Evolutionary conservation across 2,113 vertebrate species (phyloP).

Genomic region (Oxyruncus cristatus): DNA sequence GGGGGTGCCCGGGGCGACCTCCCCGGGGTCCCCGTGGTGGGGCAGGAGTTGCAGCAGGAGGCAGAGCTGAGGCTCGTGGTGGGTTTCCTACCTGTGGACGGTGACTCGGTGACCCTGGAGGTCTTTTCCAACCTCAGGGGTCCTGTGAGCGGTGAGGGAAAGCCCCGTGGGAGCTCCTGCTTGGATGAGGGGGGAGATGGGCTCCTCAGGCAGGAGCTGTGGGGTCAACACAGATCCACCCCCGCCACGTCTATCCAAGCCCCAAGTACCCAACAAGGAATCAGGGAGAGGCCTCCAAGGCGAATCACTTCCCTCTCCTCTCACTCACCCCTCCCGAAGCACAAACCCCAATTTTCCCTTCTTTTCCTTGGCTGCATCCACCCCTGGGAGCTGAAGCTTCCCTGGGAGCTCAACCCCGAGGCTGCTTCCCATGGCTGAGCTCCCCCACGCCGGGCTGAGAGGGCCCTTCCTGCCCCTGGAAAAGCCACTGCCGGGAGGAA

Average conservation of each 20-base stretch:
- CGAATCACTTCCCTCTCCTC: too few species aligned
- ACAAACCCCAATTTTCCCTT: background rate
- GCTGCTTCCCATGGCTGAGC: background rate
- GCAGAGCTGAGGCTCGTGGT: too few species aligned
- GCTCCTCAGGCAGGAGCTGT: background rate
- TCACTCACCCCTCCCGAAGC: background rate
- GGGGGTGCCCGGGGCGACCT: too few species aligned
- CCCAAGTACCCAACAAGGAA: background rate
- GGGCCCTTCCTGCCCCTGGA: background rate
- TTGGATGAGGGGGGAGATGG: too few species aligned
- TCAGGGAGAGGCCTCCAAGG: background rate
- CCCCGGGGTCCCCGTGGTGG: too few species aligned
- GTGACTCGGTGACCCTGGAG: background rate
- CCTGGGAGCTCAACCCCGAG: background rate
- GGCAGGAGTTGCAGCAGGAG: too few species aligned
- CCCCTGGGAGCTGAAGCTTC: background rate
- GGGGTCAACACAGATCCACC: background rate
- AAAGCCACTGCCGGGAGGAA: background rate
- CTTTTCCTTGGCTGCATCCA: background rate
- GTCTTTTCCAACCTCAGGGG: background rate
- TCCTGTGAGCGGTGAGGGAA: background rate
- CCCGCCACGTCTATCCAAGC: background rate
- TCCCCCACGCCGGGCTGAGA: rapidly evolving
- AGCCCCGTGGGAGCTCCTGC: background rate
- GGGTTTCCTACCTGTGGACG: too few species aligned